phyloP scores from a whole-genome alignment of 2,888 invertebrate genomes.

The Arge pagana region DNA sequence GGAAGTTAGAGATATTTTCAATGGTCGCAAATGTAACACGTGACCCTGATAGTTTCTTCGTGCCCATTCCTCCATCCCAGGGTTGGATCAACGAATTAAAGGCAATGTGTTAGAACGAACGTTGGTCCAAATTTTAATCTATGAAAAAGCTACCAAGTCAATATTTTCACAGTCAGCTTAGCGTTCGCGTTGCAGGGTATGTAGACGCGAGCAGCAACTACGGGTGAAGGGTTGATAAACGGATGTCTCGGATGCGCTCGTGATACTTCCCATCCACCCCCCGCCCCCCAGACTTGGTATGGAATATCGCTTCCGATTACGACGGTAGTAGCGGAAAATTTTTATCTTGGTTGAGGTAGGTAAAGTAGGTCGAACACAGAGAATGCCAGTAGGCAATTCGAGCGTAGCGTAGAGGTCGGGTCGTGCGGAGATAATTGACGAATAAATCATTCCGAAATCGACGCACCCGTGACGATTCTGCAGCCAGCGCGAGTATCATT shows the following conservation, averaged over 20 bases:
- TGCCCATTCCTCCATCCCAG: too few relatives aligned
- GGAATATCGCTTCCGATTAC: conserved; percentile 30
- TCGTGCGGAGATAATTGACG: background rate
- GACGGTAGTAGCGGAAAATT: conserved; percentile 23
- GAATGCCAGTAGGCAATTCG: conserved; percentile 30
- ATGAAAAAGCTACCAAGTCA: too few relatives aligned
- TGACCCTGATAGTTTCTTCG: conserved; percentile 3
- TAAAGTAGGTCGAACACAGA: conserved; percentile 31
- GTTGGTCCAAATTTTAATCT: too few relatives aligned
- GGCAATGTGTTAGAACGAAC: too few relatives aligned
- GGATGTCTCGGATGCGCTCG: conserved; percentile 24
- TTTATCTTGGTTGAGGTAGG: conserved; percentile 18
- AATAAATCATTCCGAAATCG: conserved; percentile 1
- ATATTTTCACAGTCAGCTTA: too few relatives aligned
- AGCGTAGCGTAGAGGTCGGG: too few relatives aligned
- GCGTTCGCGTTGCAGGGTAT: too few relatives aligned
- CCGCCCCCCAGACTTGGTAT: conserved; percentile 13
- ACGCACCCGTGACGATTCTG: background rate
- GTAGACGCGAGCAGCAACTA: background rate
- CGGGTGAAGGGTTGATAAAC: background rate
- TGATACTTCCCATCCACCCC: conserved; percentile 9
- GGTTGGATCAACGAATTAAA: too few relatives aligned
- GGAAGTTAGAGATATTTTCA: too few relatives aligned
- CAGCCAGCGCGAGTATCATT: background rate
- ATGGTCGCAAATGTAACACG: too few relatives aligned